Base-by-base conservation (phyloP, 2,888 invertebrate species). In the Drosophila gaucha region DNA sequence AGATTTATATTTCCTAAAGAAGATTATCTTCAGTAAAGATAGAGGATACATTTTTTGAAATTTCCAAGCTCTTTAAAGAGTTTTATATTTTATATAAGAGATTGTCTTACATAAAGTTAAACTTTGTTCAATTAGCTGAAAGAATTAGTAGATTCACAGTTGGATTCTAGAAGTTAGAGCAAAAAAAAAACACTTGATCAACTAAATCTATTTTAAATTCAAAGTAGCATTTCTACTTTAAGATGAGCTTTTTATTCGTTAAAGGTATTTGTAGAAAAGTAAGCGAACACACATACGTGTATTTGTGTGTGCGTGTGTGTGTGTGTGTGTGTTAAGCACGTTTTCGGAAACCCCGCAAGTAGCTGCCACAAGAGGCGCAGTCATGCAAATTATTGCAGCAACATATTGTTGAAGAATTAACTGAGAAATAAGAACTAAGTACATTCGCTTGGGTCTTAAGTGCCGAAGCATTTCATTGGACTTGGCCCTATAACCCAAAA, bases 341-440 rank as follows among this genome's bases (percentile, higher is more conserved):
- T 64, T 47, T 56, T 59, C 59, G 49, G 76, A 76, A 76, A 67
- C 76, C 76, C 63, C 62, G 55, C 76, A 76, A 76, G 76, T 76
- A 49, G 62, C 59, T n/a, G 46, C 30, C 66, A 24, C 46, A 35
- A 10, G 36, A 55, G 30, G 60, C 30, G 58, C 79, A 76, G 55
- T 76, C 76, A 79, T 62, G 79, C 79, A 75, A 76, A 75, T 76
- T 76, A 76, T 76, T 79, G 76, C 57, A 60, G 72, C 75, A 74
- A 67, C 74, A 72, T 73, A 63, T 72, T 67, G 67, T 49, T 20
- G 54, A 49, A 63, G 74, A 50, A 77, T 74, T 73, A 74, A 72
- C 54, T 51, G 33, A 62, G 51, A 57, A 47, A 36, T 35, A 65
- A 47, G 59, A 54, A 69, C 70, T 72, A 58, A 70, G 56, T 28